Conservation (phyloP, 2,797 vertebrate species). For the Aphelocoma californica region DNA sequence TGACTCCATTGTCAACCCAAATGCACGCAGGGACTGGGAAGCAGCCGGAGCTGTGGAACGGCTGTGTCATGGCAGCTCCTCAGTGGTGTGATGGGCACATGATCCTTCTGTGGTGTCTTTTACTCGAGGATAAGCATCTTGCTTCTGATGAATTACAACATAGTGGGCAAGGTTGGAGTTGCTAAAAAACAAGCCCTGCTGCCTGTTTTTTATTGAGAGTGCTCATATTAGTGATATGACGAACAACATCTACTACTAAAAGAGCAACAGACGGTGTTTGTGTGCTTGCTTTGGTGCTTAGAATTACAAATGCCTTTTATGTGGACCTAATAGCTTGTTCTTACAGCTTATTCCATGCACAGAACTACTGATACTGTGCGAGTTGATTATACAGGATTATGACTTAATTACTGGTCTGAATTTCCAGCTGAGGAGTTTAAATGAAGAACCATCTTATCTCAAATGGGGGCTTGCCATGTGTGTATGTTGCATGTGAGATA, state of each 20-base stretch:
- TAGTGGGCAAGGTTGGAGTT: background rate
- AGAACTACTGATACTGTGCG: background rate
- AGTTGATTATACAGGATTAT: constrained; percentile 1
- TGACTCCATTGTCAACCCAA: background rate
- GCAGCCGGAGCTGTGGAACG: background rate
- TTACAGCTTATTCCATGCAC: background rate
- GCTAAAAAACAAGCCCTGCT: background rate
- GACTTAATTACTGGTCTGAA: background rate
- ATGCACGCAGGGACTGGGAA: background rate
- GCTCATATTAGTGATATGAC: background rate
- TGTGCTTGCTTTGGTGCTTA: background rate
- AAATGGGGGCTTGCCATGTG: background rate
- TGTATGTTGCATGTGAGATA: background rate
- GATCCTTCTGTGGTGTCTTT: background rate
- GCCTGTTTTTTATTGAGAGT: background rate
- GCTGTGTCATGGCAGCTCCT: constrained; percentile 18
- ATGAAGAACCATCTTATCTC: background rate
- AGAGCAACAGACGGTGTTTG: background rate
- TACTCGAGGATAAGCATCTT: background rate
- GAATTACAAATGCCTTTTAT: background rate
- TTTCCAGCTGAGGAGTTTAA: background rate
- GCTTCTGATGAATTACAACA: background rate
- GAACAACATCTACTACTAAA: background rate
- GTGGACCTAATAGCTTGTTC: background rate
- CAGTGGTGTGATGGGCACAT: constrained; percentile 28